A percentile compares a stretch with the other conserved stretches of the same genome.
These are phyloP conservation scores for Charadrius vociferus DNA, from an alignment of 2,113 vertebrate genomes.

Conservation along the genomic window DNA sequence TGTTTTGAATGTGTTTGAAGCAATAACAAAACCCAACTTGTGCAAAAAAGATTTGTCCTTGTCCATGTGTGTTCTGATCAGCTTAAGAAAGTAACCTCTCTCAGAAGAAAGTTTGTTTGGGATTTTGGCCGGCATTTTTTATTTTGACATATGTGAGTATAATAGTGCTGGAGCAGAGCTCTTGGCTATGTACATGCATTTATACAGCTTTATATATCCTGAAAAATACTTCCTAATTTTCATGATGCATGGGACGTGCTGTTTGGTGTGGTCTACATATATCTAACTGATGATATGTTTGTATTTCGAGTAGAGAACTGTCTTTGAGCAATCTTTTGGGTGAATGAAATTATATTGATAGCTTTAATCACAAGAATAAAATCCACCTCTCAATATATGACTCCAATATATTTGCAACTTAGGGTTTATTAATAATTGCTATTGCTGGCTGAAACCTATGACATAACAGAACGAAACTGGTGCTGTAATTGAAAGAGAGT, in stretches of 20 bases:
- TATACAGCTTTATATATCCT: background rate
- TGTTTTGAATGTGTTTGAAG: background rate
- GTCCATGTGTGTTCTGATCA: background rate
- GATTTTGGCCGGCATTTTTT: background rate
- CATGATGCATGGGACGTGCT: background rate
- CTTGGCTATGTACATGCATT: background rate
- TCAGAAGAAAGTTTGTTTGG: background rate
- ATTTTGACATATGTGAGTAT: background rate
- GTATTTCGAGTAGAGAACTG: background rate
- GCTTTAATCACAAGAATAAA: background rate
- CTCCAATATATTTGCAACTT: background rate
- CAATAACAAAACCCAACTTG: background rate
- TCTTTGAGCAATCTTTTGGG: background rate
- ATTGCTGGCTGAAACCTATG: background rate
- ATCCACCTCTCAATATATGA: background rate
- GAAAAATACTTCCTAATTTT: background rate
- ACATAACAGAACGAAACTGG: background rate
- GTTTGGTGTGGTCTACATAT: background rate
- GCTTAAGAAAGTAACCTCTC: background rate
- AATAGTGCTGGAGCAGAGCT: background rate
- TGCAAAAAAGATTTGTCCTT: background rate
- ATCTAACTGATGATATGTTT: background rate
- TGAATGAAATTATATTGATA: background rate
- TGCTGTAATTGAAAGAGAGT: background rate
- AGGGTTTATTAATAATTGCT: background rate